Evolutionary conservation across 2,113 vertebrate genomes (phyloP).

Genomic region (Fulica atra): DNA sequence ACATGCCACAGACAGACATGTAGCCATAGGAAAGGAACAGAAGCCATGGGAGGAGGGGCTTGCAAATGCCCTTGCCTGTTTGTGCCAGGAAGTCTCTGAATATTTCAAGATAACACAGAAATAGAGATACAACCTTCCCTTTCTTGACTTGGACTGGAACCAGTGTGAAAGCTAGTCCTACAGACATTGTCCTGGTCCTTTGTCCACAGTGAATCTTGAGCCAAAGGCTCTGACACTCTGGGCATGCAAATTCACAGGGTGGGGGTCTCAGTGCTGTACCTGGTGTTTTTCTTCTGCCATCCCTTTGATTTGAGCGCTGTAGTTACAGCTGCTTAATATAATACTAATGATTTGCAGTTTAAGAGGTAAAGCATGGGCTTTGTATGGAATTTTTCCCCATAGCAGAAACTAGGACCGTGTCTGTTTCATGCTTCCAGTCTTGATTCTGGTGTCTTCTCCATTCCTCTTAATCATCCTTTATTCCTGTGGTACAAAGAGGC

Average conservation of each 20-base stretch:
- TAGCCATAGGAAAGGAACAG: neutral
- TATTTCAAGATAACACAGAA: neutral
- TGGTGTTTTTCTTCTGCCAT: neutral
- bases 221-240: neutral
- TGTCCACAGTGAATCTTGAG: neutral
- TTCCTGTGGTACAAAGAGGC: neutral
- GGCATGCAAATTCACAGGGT: neutral
- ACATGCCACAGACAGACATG: neutral
- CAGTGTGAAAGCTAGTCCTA: neutral
- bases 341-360: neutral
- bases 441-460: neutral
- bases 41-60: neutral
- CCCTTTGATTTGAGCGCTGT: neutral
- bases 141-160: neutral
- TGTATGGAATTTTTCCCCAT: neutral
- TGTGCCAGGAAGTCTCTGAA: neutral
- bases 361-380: neutral
- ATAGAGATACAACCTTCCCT: neutral
- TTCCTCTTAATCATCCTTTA: neutral
- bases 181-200: neutral
- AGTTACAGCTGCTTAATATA: neutral
- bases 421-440: neutral
- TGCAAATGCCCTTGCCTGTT: rapidly evolving
- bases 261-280: neutral
- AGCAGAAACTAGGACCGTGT: neutral